Percentiles rank a stretch among this genome's conserved stretches.
phyloP scores from a whole-genome alignment of 2,888 invertebrate genomes.

The Brachyptera risi region DNA sequence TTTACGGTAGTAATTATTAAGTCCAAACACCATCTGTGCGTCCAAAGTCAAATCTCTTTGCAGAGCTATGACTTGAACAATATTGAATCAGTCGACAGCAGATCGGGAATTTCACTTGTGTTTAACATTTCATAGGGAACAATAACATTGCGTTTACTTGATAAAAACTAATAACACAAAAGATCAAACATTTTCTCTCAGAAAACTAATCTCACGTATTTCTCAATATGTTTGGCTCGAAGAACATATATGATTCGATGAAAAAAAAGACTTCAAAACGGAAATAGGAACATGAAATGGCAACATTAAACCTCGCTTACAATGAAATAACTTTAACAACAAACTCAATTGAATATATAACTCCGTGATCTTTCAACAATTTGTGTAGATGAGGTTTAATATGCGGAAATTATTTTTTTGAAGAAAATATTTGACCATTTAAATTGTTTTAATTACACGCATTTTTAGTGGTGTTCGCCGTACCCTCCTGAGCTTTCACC shows the following conservation, averaged over 20 bases:
- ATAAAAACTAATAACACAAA: neutral
- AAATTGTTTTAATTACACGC: too few relatives aligned
- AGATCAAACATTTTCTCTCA: neutral
- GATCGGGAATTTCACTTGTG: too few relatives aligned
- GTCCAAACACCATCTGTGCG: neutral
- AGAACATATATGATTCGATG: too few relatives aligned
- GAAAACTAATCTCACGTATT: conserved; percentile 1
- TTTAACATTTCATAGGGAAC: too few relatives aligned
- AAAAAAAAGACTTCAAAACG: neutral
- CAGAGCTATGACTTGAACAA: conserved; percentile 5
- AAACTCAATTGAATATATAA: too few relatives aligned
- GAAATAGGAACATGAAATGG: neutral
- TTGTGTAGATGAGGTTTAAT: too few relatives aligned
- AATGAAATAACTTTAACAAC: neutral
- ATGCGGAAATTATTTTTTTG: too few relatives aligned
- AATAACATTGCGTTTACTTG: too few relatives aligned
- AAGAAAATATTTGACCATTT: too few relatives aligned
- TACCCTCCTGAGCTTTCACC: neutral
- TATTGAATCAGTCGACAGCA: neutral
- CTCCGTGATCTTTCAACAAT: too few relatives aligned
- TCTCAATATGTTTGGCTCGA: too few relatives aligned
- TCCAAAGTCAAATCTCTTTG: neutral
- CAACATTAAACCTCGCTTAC: neutral
- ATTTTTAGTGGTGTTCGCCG: too few relatives aligned
- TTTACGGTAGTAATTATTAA: neutral